phyloP scores from a whole-genome alignment of 2,797 vertebrate genomes.

The Intellagama lesueurii region DNA sequence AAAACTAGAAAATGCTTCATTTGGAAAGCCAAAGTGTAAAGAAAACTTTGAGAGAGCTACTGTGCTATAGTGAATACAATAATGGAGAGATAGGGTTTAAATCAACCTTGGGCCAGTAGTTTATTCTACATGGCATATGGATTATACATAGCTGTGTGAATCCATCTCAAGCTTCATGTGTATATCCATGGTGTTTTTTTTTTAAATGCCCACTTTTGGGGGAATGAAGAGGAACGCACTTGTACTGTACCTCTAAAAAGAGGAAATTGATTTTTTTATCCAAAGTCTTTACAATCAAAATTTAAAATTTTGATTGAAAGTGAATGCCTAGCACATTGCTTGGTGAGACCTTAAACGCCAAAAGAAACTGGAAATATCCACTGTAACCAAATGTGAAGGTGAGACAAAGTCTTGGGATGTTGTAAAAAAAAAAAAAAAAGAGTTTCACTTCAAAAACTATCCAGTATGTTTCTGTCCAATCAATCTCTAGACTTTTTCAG shows the following conservation, averaged over 20 bases:
- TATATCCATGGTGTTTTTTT: not conserved
- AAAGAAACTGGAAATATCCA: too few species aligned
- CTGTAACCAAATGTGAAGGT: too few species aligned
- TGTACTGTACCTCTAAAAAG: not conserved
- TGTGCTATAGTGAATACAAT: not conserved
- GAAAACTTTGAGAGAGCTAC: not conserved
- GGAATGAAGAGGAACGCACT: not conserved
- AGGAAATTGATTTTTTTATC: conserved; percentile 26
- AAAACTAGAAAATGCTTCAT: not conserved
- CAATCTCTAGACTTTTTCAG: too few species aligned
- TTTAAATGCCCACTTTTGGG: not conserved
- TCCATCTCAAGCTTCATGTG: not conserved
- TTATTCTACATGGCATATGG: not conserved
- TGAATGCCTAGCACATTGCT: conserved; percentile 37
- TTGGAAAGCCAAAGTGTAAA: not conserved
- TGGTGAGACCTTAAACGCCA: not conserved
- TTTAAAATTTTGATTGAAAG: conserved; percentile 44
- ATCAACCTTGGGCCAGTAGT: not conserved
- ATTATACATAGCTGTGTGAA: not conserved
- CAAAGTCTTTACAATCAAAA: conserved; percentile 56
- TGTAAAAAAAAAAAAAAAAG: too few species aligned
- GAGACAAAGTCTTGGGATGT: too few species aligned
- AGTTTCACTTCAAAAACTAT: too few species aligned
- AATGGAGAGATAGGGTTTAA: not conserved
- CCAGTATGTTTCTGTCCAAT: too few species aligned